Evolutionary conservation across 2,113 vertebrate genomes (phyloP).

Genomic region (Petromus typicus): DNA sequence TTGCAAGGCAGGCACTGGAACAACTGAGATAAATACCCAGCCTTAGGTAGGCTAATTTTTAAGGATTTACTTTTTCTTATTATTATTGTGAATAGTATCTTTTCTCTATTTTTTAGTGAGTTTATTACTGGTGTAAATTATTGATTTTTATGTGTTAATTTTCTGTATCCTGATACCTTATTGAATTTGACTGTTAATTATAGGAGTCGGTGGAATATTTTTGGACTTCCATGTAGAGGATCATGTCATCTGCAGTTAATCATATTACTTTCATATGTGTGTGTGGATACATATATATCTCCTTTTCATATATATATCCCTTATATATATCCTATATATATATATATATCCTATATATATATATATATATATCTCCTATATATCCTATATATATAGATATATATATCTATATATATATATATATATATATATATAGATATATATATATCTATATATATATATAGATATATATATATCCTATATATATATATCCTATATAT

Average conservation of each 20-base stretch:
- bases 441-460: no score
- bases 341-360: no score
- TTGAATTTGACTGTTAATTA: neutral
- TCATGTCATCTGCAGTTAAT: neutral
- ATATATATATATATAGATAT: no score
- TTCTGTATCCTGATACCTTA: neutral
- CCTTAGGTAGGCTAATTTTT: neutral
- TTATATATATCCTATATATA: no score
- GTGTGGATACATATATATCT: neutral
- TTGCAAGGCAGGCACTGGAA: no score
- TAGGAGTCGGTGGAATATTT: neutral
- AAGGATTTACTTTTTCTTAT: neutral
- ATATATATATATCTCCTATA: no score
- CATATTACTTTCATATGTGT: neutral
- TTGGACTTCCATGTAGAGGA: neutral
- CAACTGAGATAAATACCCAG: no score
- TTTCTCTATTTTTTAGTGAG: neutral
- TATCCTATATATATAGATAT: no score
- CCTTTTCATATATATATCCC: no score
- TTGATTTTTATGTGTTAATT: neutral
- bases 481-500: no score
- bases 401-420: no score
- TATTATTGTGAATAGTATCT: neutral
- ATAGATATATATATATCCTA: no score
- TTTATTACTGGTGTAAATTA: neutral